A percentile compares a stretch with the other conserved stretches of the same genome.
Conservation (phyloP, 2,113 vertebrate genomes). For the Alaudala cheleensis region DNA sequence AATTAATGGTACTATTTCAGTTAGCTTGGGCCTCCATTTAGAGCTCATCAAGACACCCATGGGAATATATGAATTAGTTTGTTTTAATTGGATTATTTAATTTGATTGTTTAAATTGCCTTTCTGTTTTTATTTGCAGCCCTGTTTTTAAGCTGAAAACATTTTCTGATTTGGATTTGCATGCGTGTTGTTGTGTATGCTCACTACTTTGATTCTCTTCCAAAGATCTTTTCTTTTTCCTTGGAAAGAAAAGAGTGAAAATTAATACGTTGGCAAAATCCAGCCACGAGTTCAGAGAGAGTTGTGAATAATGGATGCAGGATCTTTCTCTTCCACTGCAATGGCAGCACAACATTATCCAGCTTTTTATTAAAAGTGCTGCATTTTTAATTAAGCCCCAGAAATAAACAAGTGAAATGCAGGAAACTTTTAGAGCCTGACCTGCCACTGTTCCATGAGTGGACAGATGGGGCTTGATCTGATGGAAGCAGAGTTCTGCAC, state of each 20-base stretch:
- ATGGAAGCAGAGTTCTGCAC: background rate
- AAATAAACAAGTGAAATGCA: conserved; percentile 2
- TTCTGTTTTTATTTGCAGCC: background rate
- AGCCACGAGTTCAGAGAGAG: background rate
- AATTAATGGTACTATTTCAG: background rate
- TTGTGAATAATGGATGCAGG: conserved; percentile 31
- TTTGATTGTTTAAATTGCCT: conserved; percentile 35
- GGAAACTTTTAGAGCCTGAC: background rate
- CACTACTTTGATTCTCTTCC: conserved; percentile 20
- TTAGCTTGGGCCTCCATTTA: background rate
- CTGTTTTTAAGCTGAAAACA: background rate
- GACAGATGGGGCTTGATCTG: background rate
- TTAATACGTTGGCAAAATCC: conserved; percentile 46
- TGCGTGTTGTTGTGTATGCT: background rate
- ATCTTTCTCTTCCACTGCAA: background rate
- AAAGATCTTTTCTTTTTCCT: background rate
- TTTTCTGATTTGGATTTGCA: background rate
- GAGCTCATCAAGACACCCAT: background rate
- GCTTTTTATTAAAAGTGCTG: conserved; percentile 5
- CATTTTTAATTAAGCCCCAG: background rate
- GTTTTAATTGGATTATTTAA: conserved; percentile 57
- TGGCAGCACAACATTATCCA: background rate
- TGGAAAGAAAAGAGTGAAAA: background rate
- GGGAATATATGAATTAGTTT: conserved; percentile 1
- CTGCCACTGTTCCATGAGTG: accelerated